These are phyloP conservation scores for Hypena proboscidalis DNA, from an alignment of 2,888 invertebrate genomes.

Conservation along the genomic window DNA sequence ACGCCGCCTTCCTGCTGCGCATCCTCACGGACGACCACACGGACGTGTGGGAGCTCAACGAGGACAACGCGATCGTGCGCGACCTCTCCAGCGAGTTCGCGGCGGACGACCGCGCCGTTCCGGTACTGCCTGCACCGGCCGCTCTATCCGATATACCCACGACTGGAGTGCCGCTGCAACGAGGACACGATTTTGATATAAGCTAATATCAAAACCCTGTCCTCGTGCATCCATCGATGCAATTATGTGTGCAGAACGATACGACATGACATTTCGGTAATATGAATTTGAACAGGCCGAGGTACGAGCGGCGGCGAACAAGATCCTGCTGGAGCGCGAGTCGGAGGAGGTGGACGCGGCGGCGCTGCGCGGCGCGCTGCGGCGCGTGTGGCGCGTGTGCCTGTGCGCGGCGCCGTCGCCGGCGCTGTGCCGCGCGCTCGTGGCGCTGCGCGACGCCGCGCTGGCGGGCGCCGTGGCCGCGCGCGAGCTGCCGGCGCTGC, in stretches of 20 bases:
- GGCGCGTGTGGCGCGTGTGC: conserved; percentile 72
- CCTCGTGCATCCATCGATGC: too few species aligned
- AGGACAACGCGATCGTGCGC: conserved; percentile 89
- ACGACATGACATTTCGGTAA: not conserved
- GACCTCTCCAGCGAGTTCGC: conserved; percentile 86
- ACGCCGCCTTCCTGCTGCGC: conserved; percentile 89
- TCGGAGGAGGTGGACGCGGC: conserved; percentile 47
- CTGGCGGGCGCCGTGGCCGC: conserved; percentile 87
- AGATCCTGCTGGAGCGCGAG: conserved; percentile 24
- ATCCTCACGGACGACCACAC: conserved; percentile 90
- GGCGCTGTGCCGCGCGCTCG: conserved; percentile 88
- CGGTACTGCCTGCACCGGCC: conserved; percentile 60
- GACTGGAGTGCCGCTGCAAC: too few species aligned
- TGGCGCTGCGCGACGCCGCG: conserved; percentile 88
- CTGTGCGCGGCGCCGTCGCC: conserved; percentile 69
- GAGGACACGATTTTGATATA: too few species aligned
- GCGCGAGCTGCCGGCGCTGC: conserved; percentile 85
- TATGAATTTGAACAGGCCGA: conserved; percentile 32
- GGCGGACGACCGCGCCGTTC: conserved; percentile 81
- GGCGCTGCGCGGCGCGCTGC: conserved; percentile 39
- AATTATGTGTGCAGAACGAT: too few species aligned
- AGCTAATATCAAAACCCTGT: too few species aligned
- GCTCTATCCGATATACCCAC: too few species aligned
- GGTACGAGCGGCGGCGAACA: conserved; percentile 27
- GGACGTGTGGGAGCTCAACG: conserved; percentile 92